A percentile compares a stretch with the other conserved stretches of the same genome.
These are phyloP conservation scores for Uria aalge DNA, from an alignment of 2,113 vertebrate species.

Conservation along the genomic window DNA sequence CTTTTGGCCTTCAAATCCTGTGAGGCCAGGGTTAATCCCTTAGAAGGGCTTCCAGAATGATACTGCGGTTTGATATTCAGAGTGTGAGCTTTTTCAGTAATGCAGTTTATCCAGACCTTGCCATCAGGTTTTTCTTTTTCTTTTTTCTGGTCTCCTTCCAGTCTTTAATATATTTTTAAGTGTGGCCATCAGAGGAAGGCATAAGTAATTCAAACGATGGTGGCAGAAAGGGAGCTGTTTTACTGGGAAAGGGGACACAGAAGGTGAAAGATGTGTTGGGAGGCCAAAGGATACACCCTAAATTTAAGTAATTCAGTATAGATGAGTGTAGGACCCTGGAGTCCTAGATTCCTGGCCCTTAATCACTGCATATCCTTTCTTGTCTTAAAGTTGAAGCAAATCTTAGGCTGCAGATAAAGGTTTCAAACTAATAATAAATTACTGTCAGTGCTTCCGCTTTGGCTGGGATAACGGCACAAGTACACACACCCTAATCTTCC, in stretches of 20 bases:
- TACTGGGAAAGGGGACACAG: neutral
- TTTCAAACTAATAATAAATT: constrained; percentile 18
- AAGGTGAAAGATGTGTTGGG: neutral
- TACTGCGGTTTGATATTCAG: neutral
- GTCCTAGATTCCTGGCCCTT: neutral
- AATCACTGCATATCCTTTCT: neutral
- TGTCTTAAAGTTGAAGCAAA: neutral
- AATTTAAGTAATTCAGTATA: neutral
- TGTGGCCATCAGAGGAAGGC: neutral
- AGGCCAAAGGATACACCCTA: neutral
- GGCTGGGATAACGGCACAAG: neutral
- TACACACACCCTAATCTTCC: neutral
- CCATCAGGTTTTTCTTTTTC: neutral
- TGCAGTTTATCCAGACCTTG: neutral
- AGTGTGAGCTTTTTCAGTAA: neutral
- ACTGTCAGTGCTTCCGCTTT: neutral
- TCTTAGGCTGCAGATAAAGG: neutral
- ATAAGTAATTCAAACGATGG: neutral
- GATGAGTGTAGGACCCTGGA: neutral
- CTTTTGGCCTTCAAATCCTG: neutral
- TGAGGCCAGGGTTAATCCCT: neutral
- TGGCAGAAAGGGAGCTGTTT: neutral
- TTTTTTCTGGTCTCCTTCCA: neutral
- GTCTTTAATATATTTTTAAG: neutral
- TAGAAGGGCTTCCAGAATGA: neutral